These are phyloP conservation scores for Hormaphis cornu DNA, from an alignment of 1,140 invertebrate genomes.

Conservation along the genomic window DNA sequence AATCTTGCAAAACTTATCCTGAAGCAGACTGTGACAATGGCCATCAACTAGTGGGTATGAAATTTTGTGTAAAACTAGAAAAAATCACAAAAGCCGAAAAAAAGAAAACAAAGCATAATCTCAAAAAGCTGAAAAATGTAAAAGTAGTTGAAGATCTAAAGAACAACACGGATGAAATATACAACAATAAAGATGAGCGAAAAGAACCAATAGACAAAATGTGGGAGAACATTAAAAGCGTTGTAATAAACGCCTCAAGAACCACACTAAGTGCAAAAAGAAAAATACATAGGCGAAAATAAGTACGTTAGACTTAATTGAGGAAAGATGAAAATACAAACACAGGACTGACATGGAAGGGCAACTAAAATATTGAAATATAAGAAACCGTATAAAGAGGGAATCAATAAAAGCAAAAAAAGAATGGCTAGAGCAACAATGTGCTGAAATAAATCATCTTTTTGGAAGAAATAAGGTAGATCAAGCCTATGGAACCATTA, in stretches of 20 bases:
- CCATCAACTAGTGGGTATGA: conserved; percentile 8
- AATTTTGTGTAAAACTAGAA: not conserved
- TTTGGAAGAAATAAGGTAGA: not conserved
- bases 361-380: conserved; percentile 5
- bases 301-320: not conserved
- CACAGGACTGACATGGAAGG: not conserved
- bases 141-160: not conserved
- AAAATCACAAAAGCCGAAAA: not conserved
- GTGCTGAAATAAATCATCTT: not conserved
- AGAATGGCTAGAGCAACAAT: conserved; percentile 7
- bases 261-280: not conserved
- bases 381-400: conserved; percentile 12
- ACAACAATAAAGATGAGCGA: not conserved
- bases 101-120: not conserved
- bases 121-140: not conserved
- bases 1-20: conserved; percentile 3
- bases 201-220: not conserved
- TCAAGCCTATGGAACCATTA: not conserved
- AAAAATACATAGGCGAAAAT: not conserved
- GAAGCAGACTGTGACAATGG: conserved; percentile 5
- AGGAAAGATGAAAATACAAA: conserved; percentile 1
- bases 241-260: not conserved
- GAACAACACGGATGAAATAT: not conserved
- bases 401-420: conserved; percentile 5
- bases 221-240: not conserved